phyloP scores from a whole-genome alignment of 2,888 invertebrate species.

The Caenorhabditis auriculariae region DNA sequence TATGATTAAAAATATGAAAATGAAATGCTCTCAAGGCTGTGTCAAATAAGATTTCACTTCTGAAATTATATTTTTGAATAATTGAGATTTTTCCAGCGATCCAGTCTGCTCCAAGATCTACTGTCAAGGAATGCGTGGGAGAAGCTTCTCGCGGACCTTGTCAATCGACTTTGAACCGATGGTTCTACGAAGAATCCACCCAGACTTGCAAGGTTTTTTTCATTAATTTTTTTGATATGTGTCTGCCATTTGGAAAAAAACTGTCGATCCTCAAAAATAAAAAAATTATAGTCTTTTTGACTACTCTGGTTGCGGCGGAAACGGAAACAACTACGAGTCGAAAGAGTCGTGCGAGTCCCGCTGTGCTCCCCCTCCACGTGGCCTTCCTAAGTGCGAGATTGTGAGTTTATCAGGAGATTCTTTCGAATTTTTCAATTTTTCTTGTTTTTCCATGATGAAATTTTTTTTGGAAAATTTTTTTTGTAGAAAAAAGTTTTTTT shows the following conservation, averaged over 20 bases:
- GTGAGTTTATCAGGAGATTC: constrained; percentile 6
- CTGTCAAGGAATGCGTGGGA: constrained; percentile 54
- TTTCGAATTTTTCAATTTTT: background rate
- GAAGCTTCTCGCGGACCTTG: constrained; percentile 54
- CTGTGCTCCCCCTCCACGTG: constrained; percentile 46
- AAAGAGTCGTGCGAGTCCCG: constrained; percentile 44
- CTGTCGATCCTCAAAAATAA: background rate
- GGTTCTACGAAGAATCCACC: constrained; percentile 54
- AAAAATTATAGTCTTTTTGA: constrained; percentile 14
- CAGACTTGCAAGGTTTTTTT: constrained; percentile 52
- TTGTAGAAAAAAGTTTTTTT: background rate
- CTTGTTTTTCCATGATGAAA: background rate
- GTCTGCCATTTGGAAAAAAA: background rate
- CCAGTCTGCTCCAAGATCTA: constrained; percentile 35
- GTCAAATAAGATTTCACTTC: too few relatives aligned
- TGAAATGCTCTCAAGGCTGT: too few relatives aligned
- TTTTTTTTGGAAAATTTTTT: too few relatives aligned
- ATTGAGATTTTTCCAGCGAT: constrained; percentile 39
- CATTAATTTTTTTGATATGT: constrained; percentile 1
- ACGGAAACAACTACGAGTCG: constrained; percentile 61
- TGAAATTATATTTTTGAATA: background rate
- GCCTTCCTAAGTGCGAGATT: constrained; percentile 30
- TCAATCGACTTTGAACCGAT: constrained; percentile 38
- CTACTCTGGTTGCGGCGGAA: constrained; percentile 61
- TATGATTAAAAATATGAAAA: too few relatives aligned